Base-by-base conservation (phyloP, 2,113 vertebrate species). In the Podiceps cristatus region DNA sequence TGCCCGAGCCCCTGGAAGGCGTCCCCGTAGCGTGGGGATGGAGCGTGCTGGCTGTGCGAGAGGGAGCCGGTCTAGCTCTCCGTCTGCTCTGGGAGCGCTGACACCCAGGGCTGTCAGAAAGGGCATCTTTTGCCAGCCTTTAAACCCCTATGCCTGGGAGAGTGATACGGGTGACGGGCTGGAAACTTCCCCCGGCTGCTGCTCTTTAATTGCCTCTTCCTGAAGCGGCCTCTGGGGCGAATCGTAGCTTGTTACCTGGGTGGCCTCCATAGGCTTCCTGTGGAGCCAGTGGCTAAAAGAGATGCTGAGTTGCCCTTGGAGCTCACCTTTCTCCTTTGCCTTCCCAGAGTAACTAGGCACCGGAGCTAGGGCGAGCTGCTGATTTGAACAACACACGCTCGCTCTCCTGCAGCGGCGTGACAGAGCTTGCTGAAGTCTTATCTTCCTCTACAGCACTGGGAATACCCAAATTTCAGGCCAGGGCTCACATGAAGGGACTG, bases 31-130 rank as follows among this genome's bases (percentile, higher is more conserved):
- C 0, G 1, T 13, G n/a, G 40, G 44, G 28, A 45, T 19, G 40
- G 74, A 56, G 42, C 0, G 0, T 0, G 9, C 4, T n/a, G 11
- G 23, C 35, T 68, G 47, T 52, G 52, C 0, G 1, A 68, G 62
- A 37, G 10, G 75, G 64, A 84, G 40, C 37, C 25, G n/a, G 18
- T 28, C 37, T 11, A 10, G 35, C n/a, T 53, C 22, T 64, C 31
- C 3, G 0, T 7, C 49, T 12, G 4, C 22, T 55, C 18, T 18
- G 56, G 42, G 63, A 63, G 24, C 9, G 2, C 44, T 0, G 2
- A 27, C 44, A 52, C 55, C 83, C 47, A 63, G 50, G 27, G n/a
- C 88, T 80, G 63, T 71, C 83, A 63, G 50, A 7, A 62, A 81
- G 68, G 29, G 40, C 44, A 28, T 66, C 58, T n/a, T 88, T 62